Evolutionary conservation across 1,140 invertebrate genomes (phyloP), one percentile per base, ranked within the genome.

Genomic region (Cotesia vestalis): DNA sequence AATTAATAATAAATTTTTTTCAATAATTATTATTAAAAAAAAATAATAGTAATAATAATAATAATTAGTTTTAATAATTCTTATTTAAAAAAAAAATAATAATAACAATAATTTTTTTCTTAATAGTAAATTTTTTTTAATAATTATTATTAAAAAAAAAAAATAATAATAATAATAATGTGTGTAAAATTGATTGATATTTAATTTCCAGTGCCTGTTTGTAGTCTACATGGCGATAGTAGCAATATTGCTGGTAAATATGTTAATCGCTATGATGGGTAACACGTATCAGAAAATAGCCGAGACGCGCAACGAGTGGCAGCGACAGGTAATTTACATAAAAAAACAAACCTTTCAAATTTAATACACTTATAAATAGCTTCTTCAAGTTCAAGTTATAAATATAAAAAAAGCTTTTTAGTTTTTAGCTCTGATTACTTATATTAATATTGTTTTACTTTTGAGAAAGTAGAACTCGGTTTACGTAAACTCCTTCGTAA

Each of bases 241-340:
- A 20, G 95, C 95, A 0, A 94, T 99, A 76, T 87, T 99, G 8
- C 87, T 99, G 69, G 94, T 99, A 12, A 99, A 99, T 89, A 97
- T 99, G 95, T 89, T 99, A 81, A 99, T 99, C 80, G 98, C 98
- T 77, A 99, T 99, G 97, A 99, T 99, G 97, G 98, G 97, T 1
- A 98, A 99, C 83, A 99, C 98, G 20, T 99, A 99, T 85, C 96
- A 98, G 85, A 96, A 96, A 85, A 98, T 99, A 77, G 96, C 96
- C 3, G 96, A 98, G 85, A 98, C 97, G 3, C 90, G 96, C 77
- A 98, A 98, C 84, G 98, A 99, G 84, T 99, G 97, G 96, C 96
- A 99, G 87, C 88, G 98, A 87, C 97, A 99, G 90, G 94, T 95
- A 87, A 51, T 73, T 73, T 6, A 34, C 6, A 46, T 5, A 46